Evolutionary conservation across 2,888 invertebrate genomes (phyloP), one percentile per base, ranked within the genome.

Genomic region (Lycocerus yunnanus): DNA sequence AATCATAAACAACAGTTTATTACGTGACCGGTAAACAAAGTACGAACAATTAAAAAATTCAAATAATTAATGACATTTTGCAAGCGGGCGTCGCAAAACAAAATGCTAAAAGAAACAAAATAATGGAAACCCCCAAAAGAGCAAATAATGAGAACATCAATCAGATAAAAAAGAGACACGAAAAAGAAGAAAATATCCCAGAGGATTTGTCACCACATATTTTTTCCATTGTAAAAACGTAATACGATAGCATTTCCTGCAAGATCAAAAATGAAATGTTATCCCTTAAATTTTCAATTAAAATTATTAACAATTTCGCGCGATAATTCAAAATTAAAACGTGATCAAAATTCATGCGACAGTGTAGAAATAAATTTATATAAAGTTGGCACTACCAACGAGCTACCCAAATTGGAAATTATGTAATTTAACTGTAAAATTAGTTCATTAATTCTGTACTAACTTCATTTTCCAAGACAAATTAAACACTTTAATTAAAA

Each of bases 401-500:
- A 18, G 18, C 20, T 11, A 20, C 16, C n/a, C 20, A 73, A 71
- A 75, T 77, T 72, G 70, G 63, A 76, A 74, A 76, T 72, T 70
- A 71, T 66, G 76, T 71, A 74, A 77, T 76, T 78, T 76, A 71
- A 77, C 75, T 74, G 72, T 74, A 77, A 79, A 77, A 78, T 77
- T 75, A 78, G 63, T 78, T 76, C 78, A 75, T 79, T 79, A 79
- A 75, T 72, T 75, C 11, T 69, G 27, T 16, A 67, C 68, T 66
- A 65, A 69, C 43, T 75, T 60, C 58, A 63, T 74, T 71, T 68
- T 69, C 71, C 71, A 59, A 69, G 72, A 72, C 68, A 72, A 72
- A 72, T 72, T 72, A 61, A 59, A 27, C 67, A 15, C 58, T 63
- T 67, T 72, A 72, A 72, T 72, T 67, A 72, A 72, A 63, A 63